Percentiles rank a stretch among this genome's conserved stretches.
Conservation (phyloP, 2,888 invertebrate species). For the Dicyrtomina minuta region DNA sequence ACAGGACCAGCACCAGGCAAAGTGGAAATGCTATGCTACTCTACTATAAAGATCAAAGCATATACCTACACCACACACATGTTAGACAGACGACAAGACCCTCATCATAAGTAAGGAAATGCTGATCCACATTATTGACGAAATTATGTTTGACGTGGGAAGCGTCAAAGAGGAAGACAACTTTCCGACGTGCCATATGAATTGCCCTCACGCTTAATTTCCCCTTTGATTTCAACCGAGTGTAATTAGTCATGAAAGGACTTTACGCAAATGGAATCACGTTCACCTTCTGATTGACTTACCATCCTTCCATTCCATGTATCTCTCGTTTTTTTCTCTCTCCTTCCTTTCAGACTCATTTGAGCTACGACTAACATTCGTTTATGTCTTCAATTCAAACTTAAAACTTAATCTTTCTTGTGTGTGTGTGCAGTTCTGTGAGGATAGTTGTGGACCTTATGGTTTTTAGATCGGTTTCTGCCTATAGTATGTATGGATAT, state of each 20-base stretch:
- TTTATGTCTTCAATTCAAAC: constrained; percentile 2
- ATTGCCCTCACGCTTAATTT: constrained; percentile 40
- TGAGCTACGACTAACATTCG: not conserved
- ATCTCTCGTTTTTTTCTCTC: constrained; percentile 2
- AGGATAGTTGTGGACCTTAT: not conserved
- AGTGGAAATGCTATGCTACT: too few relatives aligned
- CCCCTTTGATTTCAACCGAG: constrained; percentile 44
- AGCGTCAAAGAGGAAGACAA: constrained; percentile 23
- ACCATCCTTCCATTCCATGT: constrained; percentile 12
- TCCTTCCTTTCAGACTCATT: constrained; percentile 29
- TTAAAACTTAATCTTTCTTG: constrained; percentile 18
- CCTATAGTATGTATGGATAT: too few relatives aligned
- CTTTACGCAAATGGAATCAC: constrained; percentile 45
- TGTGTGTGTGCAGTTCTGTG: constrained; percentile 21
- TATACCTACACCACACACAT: too few relatives aligned
- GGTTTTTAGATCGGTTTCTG: too few relatives aligned
- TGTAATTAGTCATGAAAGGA: constrained; percentile 48
- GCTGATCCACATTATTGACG: constrained; percentile 33
- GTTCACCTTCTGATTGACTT: constrained; percentile 33
- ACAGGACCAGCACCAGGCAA: too few relatives aligned
- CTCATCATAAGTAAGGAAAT: too few relatives aligned
- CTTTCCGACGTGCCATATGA: constrained; percentile 42
- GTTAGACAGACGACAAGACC: too few relatives aligned
- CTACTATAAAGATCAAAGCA: too few relatives aligned
- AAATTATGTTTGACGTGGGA: constrained; percentile 38